phyloP scores from a whole-genome alignment of 2,797 vertebrate species.

The Valencia hispanica region DNA sequence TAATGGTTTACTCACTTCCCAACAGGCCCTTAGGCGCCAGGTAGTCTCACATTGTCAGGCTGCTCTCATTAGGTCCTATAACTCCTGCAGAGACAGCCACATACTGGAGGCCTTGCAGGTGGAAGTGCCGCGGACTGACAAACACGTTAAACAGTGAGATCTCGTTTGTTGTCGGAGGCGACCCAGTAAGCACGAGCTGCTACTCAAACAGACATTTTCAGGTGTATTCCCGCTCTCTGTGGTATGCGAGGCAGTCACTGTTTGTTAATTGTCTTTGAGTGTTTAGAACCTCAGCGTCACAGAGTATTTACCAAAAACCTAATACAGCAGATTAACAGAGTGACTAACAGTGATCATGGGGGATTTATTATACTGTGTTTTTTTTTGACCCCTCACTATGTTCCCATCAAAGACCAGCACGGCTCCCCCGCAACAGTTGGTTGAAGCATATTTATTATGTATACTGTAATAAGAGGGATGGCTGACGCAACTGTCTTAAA shows the following conservation, averaged over 20 bases:
- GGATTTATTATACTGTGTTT: neutral
- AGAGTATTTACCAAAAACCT: neutral
- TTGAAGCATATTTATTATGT: neutral
- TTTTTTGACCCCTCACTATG: neutral
- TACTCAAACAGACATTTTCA: conserved; percentile 11
- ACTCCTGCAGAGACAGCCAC: conserved; percentile 70
- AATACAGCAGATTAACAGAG: neutral
- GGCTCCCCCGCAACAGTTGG: neutral
- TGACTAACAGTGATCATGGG: neutral
- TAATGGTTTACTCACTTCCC: conserved; percentile 83
- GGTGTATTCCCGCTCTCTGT: neutral
- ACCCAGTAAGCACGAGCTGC: conserved; percentile 20
- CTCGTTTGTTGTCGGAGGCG: conserved; percentile 12
- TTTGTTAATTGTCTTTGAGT: neutral
- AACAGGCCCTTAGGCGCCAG: conserved; percentile 75
- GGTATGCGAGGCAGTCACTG: neutral
- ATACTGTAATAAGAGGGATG: too few relatives aligned
- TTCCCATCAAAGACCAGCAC: neutral
- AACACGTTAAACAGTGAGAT: conserved; percentile 42
- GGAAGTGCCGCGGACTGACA: conserved; percentile 57
- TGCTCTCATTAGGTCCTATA: conserved; percentile 80
- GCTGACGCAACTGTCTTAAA: too few relatives aligned
- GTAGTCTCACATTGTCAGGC: conserved; percentile 75
- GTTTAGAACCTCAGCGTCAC: neutral
- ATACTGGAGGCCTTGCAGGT: conserved; percentile 55